Percentiles rank a stretch among this genome's conserved stretches.
These are phyloP conservation scores for Epizoanthus rinbou DNA, from an alignment of 92 coral and sea anemone species.

Conservation along the genomic window DNA sequence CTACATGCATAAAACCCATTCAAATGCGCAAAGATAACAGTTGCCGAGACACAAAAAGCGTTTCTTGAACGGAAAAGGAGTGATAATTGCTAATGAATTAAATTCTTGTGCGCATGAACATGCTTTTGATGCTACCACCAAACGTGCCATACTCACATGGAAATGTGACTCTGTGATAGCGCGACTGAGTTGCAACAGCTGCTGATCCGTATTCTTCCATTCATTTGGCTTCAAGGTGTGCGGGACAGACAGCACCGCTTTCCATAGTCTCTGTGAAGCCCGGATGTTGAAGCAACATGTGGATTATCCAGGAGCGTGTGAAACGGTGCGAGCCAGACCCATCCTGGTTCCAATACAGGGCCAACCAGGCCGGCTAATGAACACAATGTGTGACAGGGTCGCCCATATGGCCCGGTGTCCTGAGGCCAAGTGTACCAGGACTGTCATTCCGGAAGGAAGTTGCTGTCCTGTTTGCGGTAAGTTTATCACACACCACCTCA, in stretches of 20 bases:
- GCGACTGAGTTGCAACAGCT: too few relatives aligned
- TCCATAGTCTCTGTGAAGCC: slow-evolving; percentile 77
- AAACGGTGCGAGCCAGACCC: slow-evolving; percentile 63
- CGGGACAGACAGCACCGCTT: slow-evolving; percentile 80
- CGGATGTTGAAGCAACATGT: slow-evolving; percentile 64
- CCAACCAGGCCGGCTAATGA: slow-evolving; percentile 34
- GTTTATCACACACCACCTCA: slow-evolving; percentile 17
- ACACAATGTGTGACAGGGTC: slow-evolving; percentile 75
- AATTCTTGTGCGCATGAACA: too few relatives aligned
- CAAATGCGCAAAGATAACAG: too few relatives aligned
- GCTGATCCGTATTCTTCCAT: not conserved
- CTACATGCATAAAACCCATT: too few relatives aligned
- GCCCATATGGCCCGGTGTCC: slow-evolving; percentile 69
- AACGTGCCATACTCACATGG: too few relatives aligned
- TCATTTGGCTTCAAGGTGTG: slow-evolving; percentile 64
- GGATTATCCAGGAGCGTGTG: slow-evolving; percentile 91
- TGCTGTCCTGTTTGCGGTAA: slow-evolving; percentile 97
- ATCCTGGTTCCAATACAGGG: slow-evolving; percentile 42
- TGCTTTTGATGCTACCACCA: too few relatives aligned
- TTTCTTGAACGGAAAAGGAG: too few relatives aligned
- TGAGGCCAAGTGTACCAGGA: slow-evolving; percentile 45
- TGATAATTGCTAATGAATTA: too few relatives aligned
- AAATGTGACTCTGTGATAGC: too few relatives aligned
- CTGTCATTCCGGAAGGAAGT: slow-evolving; percentile 83
- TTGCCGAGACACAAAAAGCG: too few relatives aligned